phyloP scores from a whole-genome alignment of 2,113 vertebrate species.

The Anguilla rostrata region DNA sequence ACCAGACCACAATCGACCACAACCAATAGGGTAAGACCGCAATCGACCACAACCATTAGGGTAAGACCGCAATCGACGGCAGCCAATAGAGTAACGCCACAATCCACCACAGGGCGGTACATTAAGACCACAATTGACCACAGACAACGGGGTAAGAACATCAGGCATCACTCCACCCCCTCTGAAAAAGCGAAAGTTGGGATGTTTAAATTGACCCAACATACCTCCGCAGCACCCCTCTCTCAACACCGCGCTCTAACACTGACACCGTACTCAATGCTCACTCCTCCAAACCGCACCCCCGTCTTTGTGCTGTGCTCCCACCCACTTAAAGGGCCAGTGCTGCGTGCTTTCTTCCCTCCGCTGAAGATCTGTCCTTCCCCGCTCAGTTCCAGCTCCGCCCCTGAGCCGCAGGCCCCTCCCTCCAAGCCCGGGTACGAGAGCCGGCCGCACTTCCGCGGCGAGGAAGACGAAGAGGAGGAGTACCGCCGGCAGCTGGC shows the following conservation, averaged over 20 bases:
- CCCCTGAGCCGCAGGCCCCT: conserved; percentile 79
- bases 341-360: conserved; percentile 1
- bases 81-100: not conserved
- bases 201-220: too few relatives aligned
- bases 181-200: too few relatives aligned
- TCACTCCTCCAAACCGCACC: too few relatives aligned
- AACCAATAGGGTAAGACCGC: not conserved
- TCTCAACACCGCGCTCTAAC: too few relatives aligned
- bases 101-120: not conserved
- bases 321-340: not conserved
- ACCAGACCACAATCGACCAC: conserved; percentile 79
- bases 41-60: not conserved
- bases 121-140: too few relatives aligned
- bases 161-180: too few relatives aligned
- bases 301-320: too few relatives aligned
- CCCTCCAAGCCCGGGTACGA: conserved; percentile 69
- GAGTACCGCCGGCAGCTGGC: conserved; percentile 85
- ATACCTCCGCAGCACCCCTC: too few relatives aligned
- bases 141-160: too few relatives aligned
- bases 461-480: conserved; percentile 71
- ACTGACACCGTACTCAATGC: too few relatives aligned
- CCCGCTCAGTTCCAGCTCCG: conserved; percentile 68
- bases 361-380: not conserved
- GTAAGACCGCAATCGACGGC: not conserved
- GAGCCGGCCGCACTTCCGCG: conserved; percentile 58